Evolutionary conservation across 2,797 vertebrate genomes (phyloP).

Genomic region (Sardinella longiceps): DNA sequence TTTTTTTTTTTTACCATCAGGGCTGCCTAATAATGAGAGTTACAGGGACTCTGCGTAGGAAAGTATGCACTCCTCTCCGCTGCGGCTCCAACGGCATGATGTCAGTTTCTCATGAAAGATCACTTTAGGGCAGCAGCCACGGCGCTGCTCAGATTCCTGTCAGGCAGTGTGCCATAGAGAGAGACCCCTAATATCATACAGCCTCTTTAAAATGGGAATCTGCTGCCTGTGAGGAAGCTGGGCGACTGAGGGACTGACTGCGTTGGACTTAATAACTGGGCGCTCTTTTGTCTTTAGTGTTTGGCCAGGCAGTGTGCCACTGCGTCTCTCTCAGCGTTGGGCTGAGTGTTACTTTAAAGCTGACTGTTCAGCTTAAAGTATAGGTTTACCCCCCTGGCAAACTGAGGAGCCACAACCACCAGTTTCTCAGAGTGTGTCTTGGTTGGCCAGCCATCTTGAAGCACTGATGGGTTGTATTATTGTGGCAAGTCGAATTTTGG

Average conservation of each 20-base stretch:
- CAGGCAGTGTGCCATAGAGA: slow-evolving; percentile 16
- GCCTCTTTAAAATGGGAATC: neutral
- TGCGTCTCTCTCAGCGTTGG: neutral
- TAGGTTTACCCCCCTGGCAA: slow-evolving; percentile 9
- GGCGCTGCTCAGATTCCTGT: neutral
- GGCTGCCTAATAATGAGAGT: slow-evolving; percentile 39
- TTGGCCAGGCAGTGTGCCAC: slow-evolving; percentile 3
- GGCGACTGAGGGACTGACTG: too few relatives aligned
- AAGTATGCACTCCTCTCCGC: slow-evolving; percentile 40
- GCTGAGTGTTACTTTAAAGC: slow-evolving; percentile 16
- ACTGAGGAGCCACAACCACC: neutral
- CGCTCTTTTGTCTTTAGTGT: neutral
- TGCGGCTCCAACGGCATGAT: slow-evolving; percentile 34
- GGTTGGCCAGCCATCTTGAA: neutral
- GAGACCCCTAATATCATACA: neutral
- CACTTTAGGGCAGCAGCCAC: slow-evolving; percentile 1
- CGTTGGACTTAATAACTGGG: neutral
- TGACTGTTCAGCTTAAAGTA: neutral
- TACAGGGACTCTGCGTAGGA: slow-evolving; percentile 44
- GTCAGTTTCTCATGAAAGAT: slow-evolving; percentile 31
- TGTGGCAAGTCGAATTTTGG: neutral
- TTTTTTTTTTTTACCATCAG: neutral
- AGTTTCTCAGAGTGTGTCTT: neutral
- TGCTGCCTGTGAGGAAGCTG: neutral
- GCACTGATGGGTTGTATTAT: slow-evolving; percentile 3